Percentiles rank a stretch among this genome's conserved stretches.
phyloP scores from a whole-genome alignment of 2,888 invertebrate genomes.

The Diarsia dahlii region DNA sequence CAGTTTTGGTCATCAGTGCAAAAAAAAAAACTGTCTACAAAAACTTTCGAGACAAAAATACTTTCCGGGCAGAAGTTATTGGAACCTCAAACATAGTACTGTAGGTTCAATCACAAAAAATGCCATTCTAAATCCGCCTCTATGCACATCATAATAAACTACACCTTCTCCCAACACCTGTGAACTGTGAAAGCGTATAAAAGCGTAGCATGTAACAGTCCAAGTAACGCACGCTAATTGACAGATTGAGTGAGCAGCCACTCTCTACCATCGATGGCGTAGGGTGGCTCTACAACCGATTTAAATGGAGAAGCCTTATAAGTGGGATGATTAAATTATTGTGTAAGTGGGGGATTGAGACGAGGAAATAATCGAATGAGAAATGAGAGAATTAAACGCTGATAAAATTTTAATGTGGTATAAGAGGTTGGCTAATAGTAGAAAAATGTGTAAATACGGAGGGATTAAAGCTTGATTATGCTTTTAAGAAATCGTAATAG shows the following conservation, averaged over 20 bases:
- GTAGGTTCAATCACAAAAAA: background rate
- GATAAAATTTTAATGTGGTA: constrained; percentile 4
- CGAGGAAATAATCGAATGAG: constrained; percentile 27
- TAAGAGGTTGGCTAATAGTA: background rate
- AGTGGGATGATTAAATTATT: constrained; percentile 56
- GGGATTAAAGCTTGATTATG: background rate
- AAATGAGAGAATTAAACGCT: constrained; percentile 14
- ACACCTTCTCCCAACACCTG: constrained; percentile 28
- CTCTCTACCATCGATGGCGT: constrained; percentile 68
- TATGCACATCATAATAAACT: constrained; percentile 18
- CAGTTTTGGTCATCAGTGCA: background rate
- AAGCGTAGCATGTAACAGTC: constrained; percentile 71
- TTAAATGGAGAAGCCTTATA: constrained; percentile 40
- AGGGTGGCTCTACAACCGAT: constrained; percentile 59
- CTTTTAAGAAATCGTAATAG: constrained; percentile 4
- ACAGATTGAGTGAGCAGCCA: constrained; percentile 85
- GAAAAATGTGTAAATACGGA: background rate
- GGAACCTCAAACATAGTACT: background rate
- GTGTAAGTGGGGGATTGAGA: constrained; percentile 26
- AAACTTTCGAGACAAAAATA: background rate
- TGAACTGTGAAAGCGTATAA: constrained; percentile 51
- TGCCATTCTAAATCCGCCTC: background rate
- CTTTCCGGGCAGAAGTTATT: background rate
- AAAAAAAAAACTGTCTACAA: background rate
- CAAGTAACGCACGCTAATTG: constrained; percentile 78